Evolutionary conservation across 1,140 invertebrate species (phyloP).

Genomic region (Euschistus heros): DNA sequence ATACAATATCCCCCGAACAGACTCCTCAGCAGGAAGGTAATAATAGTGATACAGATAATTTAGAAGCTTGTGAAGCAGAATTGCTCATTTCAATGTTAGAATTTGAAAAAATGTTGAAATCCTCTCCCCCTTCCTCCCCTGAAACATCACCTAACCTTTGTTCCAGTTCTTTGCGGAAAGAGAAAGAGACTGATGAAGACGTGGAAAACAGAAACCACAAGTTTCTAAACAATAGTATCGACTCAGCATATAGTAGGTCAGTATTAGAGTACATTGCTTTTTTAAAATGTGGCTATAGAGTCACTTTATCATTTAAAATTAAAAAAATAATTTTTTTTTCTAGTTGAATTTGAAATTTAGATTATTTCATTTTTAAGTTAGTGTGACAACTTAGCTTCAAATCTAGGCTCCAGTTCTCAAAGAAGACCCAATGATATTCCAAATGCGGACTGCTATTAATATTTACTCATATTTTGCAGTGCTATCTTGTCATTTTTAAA

Average conservation of each 20-base stretch:
- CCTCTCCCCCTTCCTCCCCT: slow-evolving; percentile 19
- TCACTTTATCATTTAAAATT: too few species aligned
- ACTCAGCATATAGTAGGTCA: slow-evolving; percentile 61
- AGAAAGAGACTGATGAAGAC: slow-evolving; percentile 28
- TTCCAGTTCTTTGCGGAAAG: slow-evolving; percentile 18
- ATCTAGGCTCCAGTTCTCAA: too few species aligned
- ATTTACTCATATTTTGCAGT: too few species aligned
- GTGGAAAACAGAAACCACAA: neutral
- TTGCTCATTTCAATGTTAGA: slow-evolving; percentile 32
- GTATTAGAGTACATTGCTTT: slow-evolving; percentile 7
- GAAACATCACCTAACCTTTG: slow-evolving; percentile 22
- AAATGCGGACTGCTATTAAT: too few species aligned
- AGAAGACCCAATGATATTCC: too few species aligned
- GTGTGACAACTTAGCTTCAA: too few species aligned
- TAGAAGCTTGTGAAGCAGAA: slow-evolving; percentile 31
- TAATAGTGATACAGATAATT: slow-evolving; percentile 14
- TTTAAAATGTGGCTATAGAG: too few species aligned
- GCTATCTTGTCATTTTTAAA: too few species aligned
- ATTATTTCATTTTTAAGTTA: too few species aligned
- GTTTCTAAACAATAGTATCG: slow-evolving; percentile 39
- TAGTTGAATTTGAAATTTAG: too few species aligned
- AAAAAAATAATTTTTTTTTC: too few species aligned
- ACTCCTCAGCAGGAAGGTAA: neutral
- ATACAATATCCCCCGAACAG: neutral
- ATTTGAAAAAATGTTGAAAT: slow-evolving; percentile 31